These are phyloP conservation scores for Enteromius radiatus DNA, from an alignment of 2,797 vertebrate species.

Conservation along the genomic window DNA sequence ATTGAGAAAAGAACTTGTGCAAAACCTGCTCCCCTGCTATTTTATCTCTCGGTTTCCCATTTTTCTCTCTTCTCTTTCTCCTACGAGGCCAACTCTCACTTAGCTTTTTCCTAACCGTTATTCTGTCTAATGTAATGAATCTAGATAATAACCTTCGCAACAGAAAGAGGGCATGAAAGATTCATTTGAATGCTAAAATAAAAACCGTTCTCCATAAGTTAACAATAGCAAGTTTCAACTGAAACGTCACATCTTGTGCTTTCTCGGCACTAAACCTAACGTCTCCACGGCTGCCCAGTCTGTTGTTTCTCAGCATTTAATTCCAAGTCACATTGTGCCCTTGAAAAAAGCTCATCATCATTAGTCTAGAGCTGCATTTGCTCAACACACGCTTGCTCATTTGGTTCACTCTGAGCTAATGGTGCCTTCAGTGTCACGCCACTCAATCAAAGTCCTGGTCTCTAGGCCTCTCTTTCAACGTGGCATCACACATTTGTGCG, in stretches of 20 bases:
- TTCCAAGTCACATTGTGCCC: constrained; percentile 52
- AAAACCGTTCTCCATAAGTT: neutral
- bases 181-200: constrained; percentile 20
- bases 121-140: constrained; percentile 21
- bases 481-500: constrained; percentile 37
- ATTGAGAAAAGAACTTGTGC: constrained; percentile 17
- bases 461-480: constrained; percentile 48
- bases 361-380: constrained; percentile 57
- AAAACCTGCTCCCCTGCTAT: constrained; percentile 24
- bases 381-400: constrained; percentile 51
- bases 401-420: constrained; percentile 55
- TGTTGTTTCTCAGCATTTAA: constrained; percentile 41
- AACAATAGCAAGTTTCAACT: neutral
- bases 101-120: constrained; percentile 2
- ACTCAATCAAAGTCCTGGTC: constrained; percentile 53
- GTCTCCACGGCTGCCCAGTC: neutral
- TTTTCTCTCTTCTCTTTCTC: neutral
- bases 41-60: constrained; percentile 26
- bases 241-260: neutral
- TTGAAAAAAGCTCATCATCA: constrained; percentile 57
- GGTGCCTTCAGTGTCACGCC: constrained; percentile 54
- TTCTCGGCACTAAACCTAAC: neutral
- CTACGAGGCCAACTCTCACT: neutral
- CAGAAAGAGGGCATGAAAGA: constrained; percentile 27
- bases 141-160: constrained; percentile 21